phyloP scores from a whole-genome alignment of 2,797 vertebrate genomes.

The Echiichthys vipera region DNA sequence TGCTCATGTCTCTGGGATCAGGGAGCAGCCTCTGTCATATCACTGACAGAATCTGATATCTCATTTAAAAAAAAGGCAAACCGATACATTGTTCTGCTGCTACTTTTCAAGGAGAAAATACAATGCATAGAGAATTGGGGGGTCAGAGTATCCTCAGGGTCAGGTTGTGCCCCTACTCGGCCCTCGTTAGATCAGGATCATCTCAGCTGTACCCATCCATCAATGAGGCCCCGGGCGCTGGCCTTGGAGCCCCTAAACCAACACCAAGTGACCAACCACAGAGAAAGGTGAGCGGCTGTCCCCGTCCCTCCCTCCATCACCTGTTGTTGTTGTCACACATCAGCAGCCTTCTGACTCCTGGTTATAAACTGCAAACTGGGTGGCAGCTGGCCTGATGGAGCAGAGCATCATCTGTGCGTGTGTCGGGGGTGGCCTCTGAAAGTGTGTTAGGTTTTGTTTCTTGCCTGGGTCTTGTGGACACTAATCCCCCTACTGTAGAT shows the following conservation, averaged over 20 bases:
- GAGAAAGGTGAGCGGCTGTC: conserved; percentile 54
- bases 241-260: conserved; percentile 49
- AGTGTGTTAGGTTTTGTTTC: conserved; percentile 30
- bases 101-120: conserved; percentile 14
- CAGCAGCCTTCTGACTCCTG: conserved; percentile 41
- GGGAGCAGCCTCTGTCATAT: background rate
- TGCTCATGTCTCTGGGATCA: background rate
- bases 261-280: conserved; percentile 21
- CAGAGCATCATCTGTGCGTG: conserved; percentile 4
- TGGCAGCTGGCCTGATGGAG: conserved; percentile 55
- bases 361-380: conserved; percentile 18
- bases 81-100: conserved; percentile 3
- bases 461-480: conserved; percentile 5
- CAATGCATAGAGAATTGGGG: conserved; percentile 4
- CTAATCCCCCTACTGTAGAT: conserved; percentile 46
- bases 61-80: conserved; percentile 11
- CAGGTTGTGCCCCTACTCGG: conserved; percentile 20
- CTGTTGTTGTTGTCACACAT: conserved; percentile 65
- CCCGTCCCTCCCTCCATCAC: conserved; percentile 56
- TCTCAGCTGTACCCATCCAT: conserved; percentile 70
- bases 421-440: conserved; percentile 7
- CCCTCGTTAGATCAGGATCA: conserved; percentile 35
- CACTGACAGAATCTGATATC: conserved; percentile 6
- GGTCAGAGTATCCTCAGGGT: conserved; percentile 30
- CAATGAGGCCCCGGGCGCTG: conserved; percentile 36